Evolutionary conservation across 2,113 vertebrate species (phyloP).

Genomic region (Aegithalos caudatus): DNA sequence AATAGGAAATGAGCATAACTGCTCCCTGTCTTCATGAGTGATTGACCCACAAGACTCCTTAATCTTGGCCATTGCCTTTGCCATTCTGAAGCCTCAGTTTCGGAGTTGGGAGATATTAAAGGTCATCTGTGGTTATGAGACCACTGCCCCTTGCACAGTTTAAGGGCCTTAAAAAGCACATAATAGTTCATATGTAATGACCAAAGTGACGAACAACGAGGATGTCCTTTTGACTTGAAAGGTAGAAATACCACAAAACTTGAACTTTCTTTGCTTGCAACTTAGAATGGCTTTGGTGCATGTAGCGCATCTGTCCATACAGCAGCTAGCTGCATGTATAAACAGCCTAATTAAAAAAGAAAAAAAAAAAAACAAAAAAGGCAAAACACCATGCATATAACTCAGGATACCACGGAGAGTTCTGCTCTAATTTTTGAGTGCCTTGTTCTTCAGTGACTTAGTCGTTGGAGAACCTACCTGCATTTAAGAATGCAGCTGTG

Average conservation of each 20-base stretch:
- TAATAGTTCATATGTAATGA: not conserved
- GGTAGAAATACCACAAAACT: not conserved
- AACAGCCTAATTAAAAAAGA: not conserved
- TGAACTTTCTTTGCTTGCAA: conserved; percentile 39
- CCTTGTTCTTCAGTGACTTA: not conserved
- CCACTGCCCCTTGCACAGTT: not conserved
- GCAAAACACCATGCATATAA: not conserved
- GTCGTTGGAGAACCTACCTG: not conserved
- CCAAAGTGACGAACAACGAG: not conserved
- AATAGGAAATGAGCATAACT: not conserved
- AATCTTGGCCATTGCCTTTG: not conserved
- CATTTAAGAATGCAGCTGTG: not conserved
- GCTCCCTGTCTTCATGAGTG: not conserved
- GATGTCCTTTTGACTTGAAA: not conserved
- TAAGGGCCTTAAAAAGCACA: not conserved
- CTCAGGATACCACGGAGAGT: not conserved
- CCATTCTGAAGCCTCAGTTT: not conserved
- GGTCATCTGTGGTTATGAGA: not conserved
- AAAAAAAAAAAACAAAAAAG: too few relatives aligned
- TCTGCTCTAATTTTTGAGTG: not conserved
- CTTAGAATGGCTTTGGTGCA: conserved; percentile 60
- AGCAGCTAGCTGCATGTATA: conserved; percentile 55
- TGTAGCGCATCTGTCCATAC: conserved; percentile 10
- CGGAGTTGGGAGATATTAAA: not conserved
- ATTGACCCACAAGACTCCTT: not conserved